These are phyloP conservation scores for Nanorana parkeri DNA, from an alignment of 2,113 vertebrate species.

Conservation along the genomic window DNA sequence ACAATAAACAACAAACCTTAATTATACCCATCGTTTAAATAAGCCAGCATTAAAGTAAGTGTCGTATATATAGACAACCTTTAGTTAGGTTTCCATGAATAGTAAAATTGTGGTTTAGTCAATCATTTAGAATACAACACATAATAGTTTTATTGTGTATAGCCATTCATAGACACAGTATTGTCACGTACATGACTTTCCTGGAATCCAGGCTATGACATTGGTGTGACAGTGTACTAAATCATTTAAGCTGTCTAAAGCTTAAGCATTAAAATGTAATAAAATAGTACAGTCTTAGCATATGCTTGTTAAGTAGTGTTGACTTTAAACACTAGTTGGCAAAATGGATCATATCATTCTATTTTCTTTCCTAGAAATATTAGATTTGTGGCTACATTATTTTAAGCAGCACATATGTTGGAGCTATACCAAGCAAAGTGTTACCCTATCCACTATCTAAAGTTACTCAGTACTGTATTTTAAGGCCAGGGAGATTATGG, in stretches of 20 bases:
- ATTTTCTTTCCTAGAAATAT: neutral
- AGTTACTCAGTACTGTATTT: too few relatives aligned
- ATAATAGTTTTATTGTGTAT: neutral
- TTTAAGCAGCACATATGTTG: too few relatives aligned
- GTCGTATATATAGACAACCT: neutral
- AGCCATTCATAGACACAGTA: neutral
- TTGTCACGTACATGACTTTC: neutral
- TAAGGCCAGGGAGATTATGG: too few relatives aligned
- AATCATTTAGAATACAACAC: neutral
- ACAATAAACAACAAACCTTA: too few relatives aligned
- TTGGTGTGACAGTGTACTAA: neutral
- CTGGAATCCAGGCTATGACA: neutral
- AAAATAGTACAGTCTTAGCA: too few relatives aligned
- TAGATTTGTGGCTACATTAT: neutral
- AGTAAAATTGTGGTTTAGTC: neutral
- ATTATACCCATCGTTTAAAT: too few relatives aligned
- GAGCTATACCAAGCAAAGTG: too few relatives aligned
- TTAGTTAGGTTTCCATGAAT: neutral
- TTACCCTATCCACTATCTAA: too few relatives aligned
- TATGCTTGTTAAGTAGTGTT: too few relatives aligned
- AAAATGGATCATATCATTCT: too few relatives aligned
- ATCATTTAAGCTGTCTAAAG: neutral
- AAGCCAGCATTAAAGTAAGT: too few relatives aligned
- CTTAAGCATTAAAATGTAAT: neutral
- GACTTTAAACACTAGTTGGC: too few relatives aligned